These are phyloP conservation scores for Pagetopsis macropterus DNA, from an alignment of 2,797 vertebrate genomes.

Conservation along the genomic window DNA sequence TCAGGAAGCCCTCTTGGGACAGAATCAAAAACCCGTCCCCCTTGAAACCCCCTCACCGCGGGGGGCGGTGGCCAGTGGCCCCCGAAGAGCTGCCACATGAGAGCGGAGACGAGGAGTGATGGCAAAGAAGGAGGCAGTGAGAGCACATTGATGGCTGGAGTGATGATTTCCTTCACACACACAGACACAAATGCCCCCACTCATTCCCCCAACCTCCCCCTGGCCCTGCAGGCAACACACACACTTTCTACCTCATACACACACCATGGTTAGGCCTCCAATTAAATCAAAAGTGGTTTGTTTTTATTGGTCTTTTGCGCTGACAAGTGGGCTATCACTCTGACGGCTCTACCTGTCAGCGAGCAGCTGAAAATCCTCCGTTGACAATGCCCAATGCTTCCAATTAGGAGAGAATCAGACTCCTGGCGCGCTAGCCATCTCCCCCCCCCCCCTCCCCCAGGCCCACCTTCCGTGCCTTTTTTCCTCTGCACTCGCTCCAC, in stretches of 20 bases:
- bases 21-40: slow-evolving; percentile 76
- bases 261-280: slow-evolving; percentile 89
- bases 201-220: slow-evolving; percentile 67
- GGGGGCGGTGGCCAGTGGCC: slow-evolving; percentile 65
- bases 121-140: slow-evolving; percentile 57
- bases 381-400: slow-evolving; percentile 99
- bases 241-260: slow-evolving; percentile 49
- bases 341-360: slow-evolving; percentile 98
- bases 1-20: slow-evolving; percentile 62
- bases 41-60: slow-evolving; percentile 67
- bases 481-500: slow-evolving; percentile 76
- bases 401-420: slow-evolving; percentile 98
- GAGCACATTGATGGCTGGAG: slow-evolving; percentile 69
- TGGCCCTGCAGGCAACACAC: slow-evolving; percentile 68
- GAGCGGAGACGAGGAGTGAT: slow-evolving; percentile 32
- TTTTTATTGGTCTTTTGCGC: slow-evolving; percentile 99
- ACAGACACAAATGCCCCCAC: slow-evolving; percentile 63
- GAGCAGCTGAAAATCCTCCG: slow-evolving; percentile 95
- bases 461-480: slow-evolving; percentile 80
- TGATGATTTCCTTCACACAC: slow-evolving; percentile 78
- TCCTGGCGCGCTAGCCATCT: slow-evolving; percentile 94
- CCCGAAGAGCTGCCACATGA: slow-evolving; percentile 35
- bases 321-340: slow-evolving; percentile 99
- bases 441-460: slow-evolving; percentile 75
- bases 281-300: slow-evolving; percentile 99